phyloP scores from a whole-genome alignment of 2,797 vertebrate genomes.

The Miopithecus talapoin region DNA sequence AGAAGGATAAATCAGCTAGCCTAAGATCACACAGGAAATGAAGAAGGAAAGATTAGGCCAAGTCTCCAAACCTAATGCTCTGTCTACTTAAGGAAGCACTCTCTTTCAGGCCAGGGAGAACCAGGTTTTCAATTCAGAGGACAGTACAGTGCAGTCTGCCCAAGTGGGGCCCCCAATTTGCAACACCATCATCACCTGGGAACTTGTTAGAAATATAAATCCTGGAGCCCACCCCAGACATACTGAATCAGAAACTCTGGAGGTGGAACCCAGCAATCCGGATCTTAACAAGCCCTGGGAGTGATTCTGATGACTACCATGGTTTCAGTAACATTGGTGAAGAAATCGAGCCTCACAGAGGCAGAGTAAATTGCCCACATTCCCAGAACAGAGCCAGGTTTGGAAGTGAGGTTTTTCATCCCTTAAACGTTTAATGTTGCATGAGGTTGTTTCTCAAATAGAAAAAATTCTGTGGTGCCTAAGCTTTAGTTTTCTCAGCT shows the following conservation, averaged over 20 bases:
- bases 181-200: background rate
- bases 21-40: background rate
- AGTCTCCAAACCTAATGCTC: background rate
- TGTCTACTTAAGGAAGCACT: rapidly evolving
- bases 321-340: background rate
- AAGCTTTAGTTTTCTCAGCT: background rate
- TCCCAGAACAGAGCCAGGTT: background rate
- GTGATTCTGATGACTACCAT: background rate
- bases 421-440: background rate
- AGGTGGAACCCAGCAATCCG: background rate
- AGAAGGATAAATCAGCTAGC: background rate
- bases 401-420: background rate
- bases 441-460: background rate
- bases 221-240: background rate
- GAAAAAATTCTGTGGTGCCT: background rate
- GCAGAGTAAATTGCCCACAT: background rate
- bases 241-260: background rate
- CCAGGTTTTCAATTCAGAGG: background rate
- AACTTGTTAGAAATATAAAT: background rate
- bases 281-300: background rate
- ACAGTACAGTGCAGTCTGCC: rapidly evolving
- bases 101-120: background rate
- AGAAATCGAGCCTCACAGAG: background rate
- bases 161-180: background rate
- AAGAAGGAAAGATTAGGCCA: background rate